phyloP scores from a whole-genome alignment of 1,140 invertebrate species.

The Habropoda laboriosa region DNA sequence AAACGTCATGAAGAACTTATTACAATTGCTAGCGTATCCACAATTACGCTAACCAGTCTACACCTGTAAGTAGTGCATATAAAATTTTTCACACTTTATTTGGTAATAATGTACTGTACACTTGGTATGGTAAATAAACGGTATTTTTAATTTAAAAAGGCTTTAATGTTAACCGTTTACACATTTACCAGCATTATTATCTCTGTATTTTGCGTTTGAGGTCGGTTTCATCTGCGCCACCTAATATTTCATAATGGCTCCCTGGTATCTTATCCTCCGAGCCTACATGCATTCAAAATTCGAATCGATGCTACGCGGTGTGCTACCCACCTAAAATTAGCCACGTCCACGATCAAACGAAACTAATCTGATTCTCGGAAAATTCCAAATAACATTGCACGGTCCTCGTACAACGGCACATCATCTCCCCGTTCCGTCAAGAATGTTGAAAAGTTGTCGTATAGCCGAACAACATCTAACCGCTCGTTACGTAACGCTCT shows the following conservation, averaged over 20 bases:
- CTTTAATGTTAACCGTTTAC: no score
- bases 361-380: neutral
- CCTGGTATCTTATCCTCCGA: neutral
- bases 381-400: slow-evolving; percentile 1
- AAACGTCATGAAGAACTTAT: no score
- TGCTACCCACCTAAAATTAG: slow-evolving; percentile 9
- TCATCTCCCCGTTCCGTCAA: neutral
- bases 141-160: no score
- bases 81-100: no score
- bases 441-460: neutral
- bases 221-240: no score
- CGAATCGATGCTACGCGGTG: neutral
- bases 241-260: neutral
- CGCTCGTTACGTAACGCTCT: neutral
- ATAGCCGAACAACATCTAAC: neutral
- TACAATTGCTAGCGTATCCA: no score
- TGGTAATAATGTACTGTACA: no score
- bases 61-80: neutral
- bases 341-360: neutral
- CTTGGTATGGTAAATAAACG: no score
- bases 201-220: no score
- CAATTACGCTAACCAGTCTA: no score
- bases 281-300: neutral
- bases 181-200: no score
- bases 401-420: neutral